These are phyloP conservation scores for Nothobranchius kuhntae DNA, from an alignment of 2,113 vertebrate species.

Conservation along the genomic window DNA sequence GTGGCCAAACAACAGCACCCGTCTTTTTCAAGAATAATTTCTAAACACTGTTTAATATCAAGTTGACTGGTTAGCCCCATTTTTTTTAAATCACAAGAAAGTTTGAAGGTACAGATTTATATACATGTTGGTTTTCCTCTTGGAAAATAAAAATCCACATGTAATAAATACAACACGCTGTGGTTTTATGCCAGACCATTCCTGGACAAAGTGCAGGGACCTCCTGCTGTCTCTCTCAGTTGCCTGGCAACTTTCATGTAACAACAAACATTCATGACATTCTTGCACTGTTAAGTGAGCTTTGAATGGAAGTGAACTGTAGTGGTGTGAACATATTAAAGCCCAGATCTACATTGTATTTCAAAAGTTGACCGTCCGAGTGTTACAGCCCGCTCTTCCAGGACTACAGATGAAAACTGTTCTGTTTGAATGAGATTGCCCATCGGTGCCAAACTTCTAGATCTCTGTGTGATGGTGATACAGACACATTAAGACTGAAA, in stretches of 20 bases:
- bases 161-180: neutral
- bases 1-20: too few species aligned
- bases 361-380: neutral
- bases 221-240: neutral
- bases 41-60: too few species aligned
- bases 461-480: neutral
- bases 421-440: neutral
- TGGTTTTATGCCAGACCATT: neutral
- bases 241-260: neutral
- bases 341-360: neutral
- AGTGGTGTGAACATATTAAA: neutral
- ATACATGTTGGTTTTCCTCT: too few species aligned
- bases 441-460: neutral
- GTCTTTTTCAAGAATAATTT: too few species aligned
- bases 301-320: neutral
- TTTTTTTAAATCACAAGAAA: too few species aligned
- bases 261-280: neutral
- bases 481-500: neutral
- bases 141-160: too few species aligned
- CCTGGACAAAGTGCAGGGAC: neutral
- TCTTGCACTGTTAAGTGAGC: neutral
- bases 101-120: too few species aligned
- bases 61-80: too few species aligned
- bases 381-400: neutral
- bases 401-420: neutral